These are phyloP conservation scores for Myiagra hebetior DNA, from an alignment of 2,113 vertebrate genomes.

Conservation along the genomic window DNA sequence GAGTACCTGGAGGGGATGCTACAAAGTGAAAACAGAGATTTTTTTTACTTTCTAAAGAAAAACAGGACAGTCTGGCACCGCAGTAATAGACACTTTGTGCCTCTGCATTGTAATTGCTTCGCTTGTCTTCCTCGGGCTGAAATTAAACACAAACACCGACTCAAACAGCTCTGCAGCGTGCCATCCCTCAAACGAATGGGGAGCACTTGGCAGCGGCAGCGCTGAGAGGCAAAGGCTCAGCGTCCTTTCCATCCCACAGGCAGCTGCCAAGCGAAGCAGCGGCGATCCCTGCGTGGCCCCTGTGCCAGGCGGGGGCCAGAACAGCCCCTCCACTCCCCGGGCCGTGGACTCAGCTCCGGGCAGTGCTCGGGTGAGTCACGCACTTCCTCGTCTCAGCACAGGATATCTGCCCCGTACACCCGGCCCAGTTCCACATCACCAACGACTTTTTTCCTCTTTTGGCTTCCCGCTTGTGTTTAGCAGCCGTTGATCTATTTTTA, in stretches of 20 bases:
- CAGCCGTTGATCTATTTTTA: constrained; percentile 41
- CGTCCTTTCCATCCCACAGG: not conserved
- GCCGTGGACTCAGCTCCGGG: fast-evolving
- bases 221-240: not conserved
- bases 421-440: not conserved
- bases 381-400: not conserved
- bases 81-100: not conserved
- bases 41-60: not conserved
- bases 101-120: fast-evolving
- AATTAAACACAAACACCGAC: not conserved
- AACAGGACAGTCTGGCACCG: not conserved
- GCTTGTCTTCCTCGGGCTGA: not conserved
- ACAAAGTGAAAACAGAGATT: not conserved
- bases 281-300: not conserved
- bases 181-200: not conserved
- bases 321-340: fast-evolving
- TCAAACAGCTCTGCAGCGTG: not conserved
- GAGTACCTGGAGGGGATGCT: not conserved
- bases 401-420: not conserved
- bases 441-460: not conserved
- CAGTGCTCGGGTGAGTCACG: not conserved
- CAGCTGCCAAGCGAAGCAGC: not conserved
- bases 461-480: not conserved
- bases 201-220: not conserved
- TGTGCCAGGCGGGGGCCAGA: not conserved